These are phyloP conservation scores for Drosophila nigromelanica DNA, from an alignment of 1,140 invertebrate genomes.

Conservation along the genomic window DNA sequence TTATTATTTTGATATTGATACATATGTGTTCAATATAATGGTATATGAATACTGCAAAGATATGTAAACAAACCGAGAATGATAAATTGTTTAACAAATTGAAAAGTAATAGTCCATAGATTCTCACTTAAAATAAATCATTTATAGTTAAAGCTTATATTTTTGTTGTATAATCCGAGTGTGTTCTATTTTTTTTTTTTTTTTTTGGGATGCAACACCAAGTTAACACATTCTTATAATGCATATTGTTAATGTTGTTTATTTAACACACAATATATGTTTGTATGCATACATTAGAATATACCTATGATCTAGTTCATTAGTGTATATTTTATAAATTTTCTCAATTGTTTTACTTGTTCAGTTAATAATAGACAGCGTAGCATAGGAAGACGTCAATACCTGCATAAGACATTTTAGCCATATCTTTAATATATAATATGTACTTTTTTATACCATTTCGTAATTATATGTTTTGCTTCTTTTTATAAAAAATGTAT, in stretches of 20 bases:
- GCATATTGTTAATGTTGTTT: constrained; percentile 13
- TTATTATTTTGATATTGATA: background rate
- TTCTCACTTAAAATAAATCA: constrained; percentile 51
- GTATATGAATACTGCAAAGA: background rate
- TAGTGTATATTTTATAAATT: constrained; percentile 72
- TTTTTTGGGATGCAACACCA: constrained; percentile 1
- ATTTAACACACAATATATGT: constrained; percentile 34
- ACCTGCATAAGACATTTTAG: constrained; percentile 84
- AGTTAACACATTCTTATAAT: constrained; percentile 13
- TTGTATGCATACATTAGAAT: constrained; percentile 42
- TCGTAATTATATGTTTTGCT: constrained; percentile 45
- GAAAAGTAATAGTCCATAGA: constrained; percentile 52
- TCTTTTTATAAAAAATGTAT: constrained; percentile 59
- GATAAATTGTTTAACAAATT: constrained; percentile 13
- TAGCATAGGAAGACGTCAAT: constrained; percentile 85
- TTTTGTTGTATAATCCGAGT: constrained; percentile 36
- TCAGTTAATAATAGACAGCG: constrained; percentile 84
- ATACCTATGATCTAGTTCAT: constrained; percentile 47
- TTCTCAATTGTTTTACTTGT: constrained; percentile 63
- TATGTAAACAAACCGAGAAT: constrained; percentile 4
- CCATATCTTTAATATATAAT: constrained; percentile 80
- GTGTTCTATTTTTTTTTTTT: background rate
- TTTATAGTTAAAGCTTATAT: constrained; percentile 52
- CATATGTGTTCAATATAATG: background rate
- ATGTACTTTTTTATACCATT: constrained; percentile 73